Conservation (phyloP, 2,888 invertebrate genomes). For the Spicauda simplicius region DNA sequence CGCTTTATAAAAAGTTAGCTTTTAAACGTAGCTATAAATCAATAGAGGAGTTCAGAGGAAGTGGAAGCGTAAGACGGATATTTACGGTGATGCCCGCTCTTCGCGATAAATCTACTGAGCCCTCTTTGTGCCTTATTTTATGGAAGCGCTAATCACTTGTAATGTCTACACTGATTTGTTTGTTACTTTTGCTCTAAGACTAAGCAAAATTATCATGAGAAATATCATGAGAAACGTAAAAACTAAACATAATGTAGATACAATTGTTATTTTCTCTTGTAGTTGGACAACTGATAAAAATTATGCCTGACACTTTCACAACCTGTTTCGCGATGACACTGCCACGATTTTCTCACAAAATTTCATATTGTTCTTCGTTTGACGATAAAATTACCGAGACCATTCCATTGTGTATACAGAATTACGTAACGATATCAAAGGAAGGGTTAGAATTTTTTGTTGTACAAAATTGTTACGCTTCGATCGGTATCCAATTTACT, state of each 20-base stretch:
- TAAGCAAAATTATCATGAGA: neutral
- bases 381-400: slow-evolving; percentile 49
- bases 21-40: slow-evolving; percentile 80
- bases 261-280: neutral
- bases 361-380: slow-evolving; percentile 32
- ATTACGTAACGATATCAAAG: slow-evolving; percentile 69
- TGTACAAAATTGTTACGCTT: slow-evolving; percentile 73
- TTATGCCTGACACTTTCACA: slow-evolving; percentile 2
- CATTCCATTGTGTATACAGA: slow-evolving; percentile 64
- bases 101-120: slow-evolving; percentile 65
- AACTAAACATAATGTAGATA: no score
- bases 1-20: slow-evolving; percentile 80
- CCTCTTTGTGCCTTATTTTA: slow-evolving; percentile 69
- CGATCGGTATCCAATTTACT: slow-evolving; percentile 78
- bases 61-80: slow-evolving; percentile 72
- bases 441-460: slow-evolving; percentile 66
- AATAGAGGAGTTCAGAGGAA: slow-evolving; percentile 76
- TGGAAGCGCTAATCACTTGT: slow-evolving; percentile 62
- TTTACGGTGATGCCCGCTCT: slow-evolving; percentile 69
- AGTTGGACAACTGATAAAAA: neutral
- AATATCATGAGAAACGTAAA: no score
- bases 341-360: slow-evolving; percentile 12
- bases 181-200: slow-evolving; percentile 9
- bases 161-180: slow-evolving; percentile 33
- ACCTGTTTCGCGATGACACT: slow-evolving; percentile 2